Evolutionary conservation across 2,113 vertebrate species (phyloP).

Genomic region (Mesitornis unicolor): DNA sequence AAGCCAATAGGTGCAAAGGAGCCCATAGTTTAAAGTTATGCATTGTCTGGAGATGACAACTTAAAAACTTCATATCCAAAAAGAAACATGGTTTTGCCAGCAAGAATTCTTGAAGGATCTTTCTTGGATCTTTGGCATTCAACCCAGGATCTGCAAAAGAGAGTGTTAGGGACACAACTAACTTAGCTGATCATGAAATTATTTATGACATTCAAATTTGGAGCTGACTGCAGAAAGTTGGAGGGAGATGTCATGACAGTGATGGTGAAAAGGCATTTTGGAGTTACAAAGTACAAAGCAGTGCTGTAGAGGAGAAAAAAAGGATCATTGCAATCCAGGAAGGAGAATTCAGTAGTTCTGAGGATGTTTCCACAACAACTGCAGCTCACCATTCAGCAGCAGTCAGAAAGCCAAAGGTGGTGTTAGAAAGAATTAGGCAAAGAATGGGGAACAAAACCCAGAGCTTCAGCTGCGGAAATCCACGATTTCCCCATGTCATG

Average conservation of each 20-base stretch:
- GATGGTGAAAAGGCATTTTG: neutral
- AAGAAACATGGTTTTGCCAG: neutral
- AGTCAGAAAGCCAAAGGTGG: neutral
- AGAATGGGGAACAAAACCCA: neutral
- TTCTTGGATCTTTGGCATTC: neutral
- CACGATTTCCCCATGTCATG: fast-evolving
- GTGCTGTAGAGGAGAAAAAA: neutral
- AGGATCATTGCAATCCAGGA: neutral
- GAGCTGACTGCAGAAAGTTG: neutral
- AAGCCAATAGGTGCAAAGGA: neutral
- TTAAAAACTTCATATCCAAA: neutral
- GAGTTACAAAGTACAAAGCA: neutral
- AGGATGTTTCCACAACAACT: neutral
- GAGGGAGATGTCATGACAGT: neutral
- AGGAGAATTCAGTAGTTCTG: neutral
- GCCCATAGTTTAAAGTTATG: neutral
- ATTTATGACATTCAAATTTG: neutral
- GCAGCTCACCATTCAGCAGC: neutral
- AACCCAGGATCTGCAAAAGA: neutral
- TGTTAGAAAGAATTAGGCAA: neutral
- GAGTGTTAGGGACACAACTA: neutral
- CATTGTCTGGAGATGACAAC: neutral
- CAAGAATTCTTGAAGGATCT: neutral
- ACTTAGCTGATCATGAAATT: neutral
- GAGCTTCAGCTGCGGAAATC: neutral